These are phyloP conservation scores for Fistularia tabacaria DNA, from an alignment of 2,797 vertebrate species.

Conservation along the genomic window DNA sequence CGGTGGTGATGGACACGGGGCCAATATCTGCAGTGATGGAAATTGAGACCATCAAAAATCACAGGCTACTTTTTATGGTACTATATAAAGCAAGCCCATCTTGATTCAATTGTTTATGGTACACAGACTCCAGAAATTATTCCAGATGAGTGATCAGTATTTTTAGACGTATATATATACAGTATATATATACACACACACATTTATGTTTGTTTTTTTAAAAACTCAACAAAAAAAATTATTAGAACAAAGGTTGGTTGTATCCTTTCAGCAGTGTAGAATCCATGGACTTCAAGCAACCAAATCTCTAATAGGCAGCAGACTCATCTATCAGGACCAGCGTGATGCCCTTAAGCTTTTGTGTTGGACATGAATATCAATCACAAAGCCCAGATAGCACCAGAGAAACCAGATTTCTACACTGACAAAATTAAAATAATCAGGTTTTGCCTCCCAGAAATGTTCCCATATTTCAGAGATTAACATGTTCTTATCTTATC, in stretches of 20 bases:
- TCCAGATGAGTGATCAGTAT: no score
- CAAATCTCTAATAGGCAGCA: constrained; percentile 21
- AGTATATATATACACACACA: no score
- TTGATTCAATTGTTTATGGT: background rate
- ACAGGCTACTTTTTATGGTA: background rate
- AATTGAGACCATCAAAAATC: constrained; percentile 18
- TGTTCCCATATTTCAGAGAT: constrained; percentile 3
- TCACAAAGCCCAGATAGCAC: constrained; percentile 8
- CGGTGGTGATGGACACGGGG: constrained; percentile 86
- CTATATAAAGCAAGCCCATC: constrained; percentile 2
- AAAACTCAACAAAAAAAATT: constrained; percentile 11
- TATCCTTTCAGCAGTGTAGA: constrained; percentile 11
- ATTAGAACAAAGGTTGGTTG: constrained; percentile 19
- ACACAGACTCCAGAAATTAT: no score
- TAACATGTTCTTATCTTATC: constrained; percentile 38
- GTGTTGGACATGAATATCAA: constrained; percentile 20
- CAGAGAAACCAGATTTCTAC: background rate
- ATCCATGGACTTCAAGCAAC: constrained; percentile 15
- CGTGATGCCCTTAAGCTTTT: constrained; percentile 18
- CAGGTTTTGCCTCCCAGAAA: constrained; percentile 26
- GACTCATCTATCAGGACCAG: constrained; percentile 23
- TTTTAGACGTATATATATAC: no score
- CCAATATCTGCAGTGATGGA: constrained; percentile 81
- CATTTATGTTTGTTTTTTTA: no score
- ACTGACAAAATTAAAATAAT: constrained; percentile 9